Conservation (phyloP, 2,113 vertebrate species). For the Campylomormyrus tamandua region DNA sequence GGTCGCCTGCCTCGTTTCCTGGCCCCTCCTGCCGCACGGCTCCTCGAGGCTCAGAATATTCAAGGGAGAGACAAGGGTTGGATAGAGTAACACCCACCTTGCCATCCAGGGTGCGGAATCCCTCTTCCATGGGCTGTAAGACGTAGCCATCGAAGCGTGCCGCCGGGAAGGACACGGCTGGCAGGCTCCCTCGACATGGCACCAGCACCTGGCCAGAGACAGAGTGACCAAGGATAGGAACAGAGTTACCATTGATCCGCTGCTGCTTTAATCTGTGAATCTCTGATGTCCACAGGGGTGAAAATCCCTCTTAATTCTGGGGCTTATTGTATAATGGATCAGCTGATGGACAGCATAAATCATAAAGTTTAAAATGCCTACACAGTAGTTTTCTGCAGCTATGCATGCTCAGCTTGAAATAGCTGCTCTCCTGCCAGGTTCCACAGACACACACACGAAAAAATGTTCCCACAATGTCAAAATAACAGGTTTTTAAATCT, state of each 20-base stretch:
- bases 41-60: neutral
- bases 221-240: neutral
- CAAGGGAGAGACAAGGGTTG: neutral
- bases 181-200: slow-evolving; percentile 80
- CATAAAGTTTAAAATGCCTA: neutral
- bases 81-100: slow-evolving; percentile 60
- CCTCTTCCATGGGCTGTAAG: slow-evolving; percentile 67
- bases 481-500: neutral
- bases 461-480: neutral
- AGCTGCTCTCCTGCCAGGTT: neutral
- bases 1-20: neutral
- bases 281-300: neutral
- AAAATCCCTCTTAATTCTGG: neutral
- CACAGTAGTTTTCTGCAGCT: neutral
- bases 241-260: neutral
- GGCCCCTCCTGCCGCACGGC: neutral
- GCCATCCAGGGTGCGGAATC: slow-evolving; percentile 77
- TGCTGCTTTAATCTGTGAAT: neutral
- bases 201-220: slow-evolving; percentile 67
- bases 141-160: slow-evolving; percentile 84
- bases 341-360: neutral
- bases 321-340: neutral
- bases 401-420: neutral
- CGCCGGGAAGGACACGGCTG: slow-evolving; percentile 50
- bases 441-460: neutral